A percentile compares a stretch with the other conserved stretches of the same genome.
Evolutionary conservation across 2,797 vertebrate species (phyloP).

Genomic region (Lepilemur ruficaudatus): DNA sequence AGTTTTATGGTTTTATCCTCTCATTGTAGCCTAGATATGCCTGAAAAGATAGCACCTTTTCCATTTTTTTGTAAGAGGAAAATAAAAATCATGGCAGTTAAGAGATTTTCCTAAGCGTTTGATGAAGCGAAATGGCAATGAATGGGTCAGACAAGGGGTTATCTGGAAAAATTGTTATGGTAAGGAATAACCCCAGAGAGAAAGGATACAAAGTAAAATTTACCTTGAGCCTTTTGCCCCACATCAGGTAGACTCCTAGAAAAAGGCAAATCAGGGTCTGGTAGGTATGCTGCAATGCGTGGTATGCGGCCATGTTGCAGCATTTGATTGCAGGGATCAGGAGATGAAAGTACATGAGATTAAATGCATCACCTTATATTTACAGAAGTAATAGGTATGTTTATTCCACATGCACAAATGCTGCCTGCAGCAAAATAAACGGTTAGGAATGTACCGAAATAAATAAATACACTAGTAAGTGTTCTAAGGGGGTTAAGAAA

Average conservation of each 20-base stretch:
- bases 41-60: neutral
- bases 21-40: neutral
- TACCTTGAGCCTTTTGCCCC: neutral
- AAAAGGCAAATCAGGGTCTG: neutral
- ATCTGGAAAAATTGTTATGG: neutral
- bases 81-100: neutral
- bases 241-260: neutral
- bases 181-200: neutral
- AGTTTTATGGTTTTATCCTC: neutral
- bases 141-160: neutral
- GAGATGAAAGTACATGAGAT: neutral
- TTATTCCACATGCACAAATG: neutral
- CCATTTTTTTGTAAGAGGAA: neutral
- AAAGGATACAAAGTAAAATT: neutral
- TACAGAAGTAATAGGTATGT: neutral
- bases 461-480: neutral
- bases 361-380: neutral
- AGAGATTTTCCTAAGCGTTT: neutral
- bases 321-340: neutral
- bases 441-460: neutral
- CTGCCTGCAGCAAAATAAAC: neutral
- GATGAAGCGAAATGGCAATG: neutral
- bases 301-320: neutral
- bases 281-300: fast-evolving
- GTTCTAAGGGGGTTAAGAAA: neutral